Conservation (phyloP, 2,888 invertebrate genomes). For the Drosophila anomalata region DNA sequence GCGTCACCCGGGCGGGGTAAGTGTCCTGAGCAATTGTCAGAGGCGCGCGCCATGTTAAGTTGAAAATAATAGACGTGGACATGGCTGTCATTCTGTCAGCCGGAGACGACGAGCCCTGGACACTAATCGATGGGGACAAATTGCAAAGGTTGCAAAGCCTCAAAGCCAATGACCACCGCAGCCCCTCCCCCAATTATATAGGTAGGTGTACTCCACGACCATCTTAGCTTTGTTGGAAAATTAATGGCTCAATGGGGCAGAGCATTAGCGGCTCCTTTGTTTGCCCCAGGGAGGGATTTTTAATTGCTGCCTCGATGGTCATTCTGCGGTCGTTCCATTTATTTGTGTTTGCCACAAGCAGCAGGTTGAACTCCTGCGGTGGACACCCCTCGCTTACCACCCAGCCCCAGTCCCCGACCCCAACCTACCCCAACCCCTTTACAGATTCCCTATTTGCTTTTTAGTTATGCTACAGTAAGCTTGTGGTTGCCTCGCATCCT, state of each 20-base stretch:
- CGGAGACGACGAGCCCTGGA: constrained; percentile 59
- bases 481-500: constrained; percentile 30
- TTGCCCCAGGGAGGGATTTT: constrained; percentile 52
- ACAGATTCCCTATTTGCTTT: not conserved
- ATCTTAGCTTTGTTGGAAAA: constrained; percentile 48
- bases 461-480: constrained; percentile 24
- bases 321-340: constrained; percentile 61
- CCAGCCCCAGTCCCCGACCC: constrained; percentile 14
- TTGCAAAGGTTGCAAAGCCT: constrained; percentile 35
- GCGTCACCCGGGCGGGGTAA: constrained; percentile 32
- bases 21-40: constrained; percentile 67
- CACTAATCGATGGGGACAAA: constrained; percentile 72
- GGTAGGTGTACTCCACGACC: not conserved
- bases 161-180: constrained; percentile 5
- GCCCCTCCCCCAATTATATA: not conserved
- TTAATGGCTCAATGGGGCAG: constrained; percentile 69
- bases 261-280: constrained; percentile 40
- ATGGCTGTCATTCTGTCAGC: constrained; percentile 71
- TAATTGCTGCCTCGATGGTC: constrained; percentile 62
- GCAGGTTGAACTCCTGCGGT: constrained; percentile 37
- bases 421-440: constrained; percentile 11
- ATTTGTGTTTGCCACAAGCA: constrained; percentile 53
- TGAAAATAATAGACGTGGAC: constrained; percentile 78
- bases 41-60: constrained; percentile 63
- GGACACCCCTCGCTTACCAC: constrained; percentile 13